These are phyloP conservation scores for Eupristina koningsbergeri DNA, from an alignment of 1,140 invertebrate species.

Conservation along the genomic window DNA sequence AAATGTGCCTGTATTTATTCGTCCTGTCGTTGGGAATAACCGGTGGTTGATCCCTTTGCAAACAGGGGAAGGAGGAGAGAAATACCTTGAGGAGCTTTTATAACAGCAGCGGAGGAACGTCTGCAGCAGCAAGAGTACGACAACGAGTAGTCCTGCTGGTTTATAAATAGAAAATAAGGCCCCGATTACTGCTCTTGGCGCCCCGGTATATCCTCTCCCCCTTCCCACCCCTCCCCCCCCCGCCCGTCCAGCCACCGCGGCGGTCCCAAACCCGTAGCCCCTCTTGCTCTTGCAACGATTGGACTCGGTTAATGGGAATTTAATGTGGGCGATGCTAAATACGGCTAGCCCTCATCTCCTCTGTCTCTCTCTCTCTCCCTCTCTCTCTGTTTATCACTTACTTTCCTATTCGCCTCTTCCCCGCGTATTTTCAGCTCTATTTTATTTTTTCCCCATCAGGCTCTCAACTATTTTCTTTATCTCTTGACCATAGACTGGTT, in stretches of 20 bases:
- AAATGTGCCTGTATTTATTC: not conserved
- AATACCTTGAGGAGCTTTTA: not conserved
- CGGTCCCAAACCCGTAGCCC: no score
- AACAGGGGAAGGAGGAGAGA: not conserved
- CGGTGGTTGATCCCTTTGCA: constrained; percentile 24
- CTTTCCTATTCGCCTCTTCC: constrained; percentile 1
- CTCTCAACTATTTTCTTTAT: constrained; percentile 29
- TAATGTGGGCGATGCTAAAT: constrained; percentile 61
- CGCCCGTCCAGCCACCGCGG: no score
- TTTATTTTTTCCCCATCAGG: constrained; percentile 23
- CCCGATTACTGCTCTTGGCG: constrained; percentile 61
- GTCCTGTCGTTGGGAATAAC: not conserved
- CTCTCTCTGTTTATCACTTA: not conserved
- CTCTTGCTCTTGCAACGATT: constrained; percentile 54
- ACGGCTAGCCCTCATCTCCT: constrained; percentile 36
- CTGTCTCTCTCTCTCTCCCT: not conserved
- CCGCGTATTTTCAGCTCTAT: constrained; percentile 17
- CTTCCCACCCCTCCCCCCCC: not conserved
- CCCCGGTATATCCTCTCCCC: constrained; percentile 26
- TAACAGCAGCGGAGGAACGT: constrained; percentile 49
- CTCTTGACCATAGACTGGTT: not conserved
- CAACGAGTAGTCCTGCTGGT: constrained; percentile 54
- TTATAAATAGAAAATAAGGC: constrained; percentile 52
- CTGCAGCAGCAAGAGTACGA: constrained; percentile 55
- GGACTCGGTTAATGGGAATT: constrained; percentile 64